Evolutionary conservation across 2,113 vertebrate genomes (phyloP).

Genomic region (Uria aalge): DNA sequence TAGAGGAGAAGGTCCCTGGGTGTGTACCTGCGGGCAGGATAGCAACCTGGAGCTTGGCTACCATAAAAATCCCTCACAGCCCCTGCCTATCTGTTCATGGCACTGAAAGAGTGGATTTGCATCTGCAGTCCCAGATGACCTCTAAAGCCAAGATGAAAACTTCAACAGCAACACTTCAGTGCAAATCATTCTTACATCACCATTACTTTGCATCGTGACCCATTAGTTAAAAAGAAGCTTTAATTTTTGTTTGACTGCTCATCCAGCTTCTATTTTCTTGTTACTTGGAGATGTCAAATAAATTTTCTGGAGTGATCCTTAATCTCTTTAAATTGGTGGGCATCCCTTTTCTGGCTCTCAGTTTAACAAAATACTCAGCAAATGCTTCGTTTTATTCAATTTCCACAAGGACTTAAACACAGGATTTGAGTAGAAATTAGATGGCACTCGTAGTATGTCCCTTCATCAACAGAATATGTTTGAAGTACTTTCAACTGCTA

Average conservation of each 20-base stretch:
- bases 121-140: neutral
- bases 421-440: neutral
- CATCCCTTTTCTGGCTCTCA: neutral
- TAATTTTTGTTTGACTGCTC: neutral
- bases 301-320: neutral
- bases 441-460: neutral
- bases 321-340: neutral
- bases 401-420: neutral
- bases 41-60: neutral
- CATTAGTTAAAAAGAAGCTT: neutral
- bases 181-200: neutral
- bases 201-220: neutral
- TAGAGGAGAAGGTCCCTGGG: rapidly evolving
- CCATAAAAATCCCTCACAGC: neutral
- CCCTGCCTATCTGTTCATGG: too few relatives aligned
- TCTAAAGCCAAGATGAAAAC: neutral
- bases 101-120: neutral
- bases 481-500: neutral
- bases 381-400: neutral
- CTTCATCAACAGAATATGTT: neutral
- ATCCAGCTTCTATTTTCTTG: neutral
- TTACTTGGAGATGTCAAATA: neutral
- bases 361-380: neutral
- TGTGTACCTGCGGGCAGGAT: neutral
- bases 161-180: neutral